phyloP scores from a whole-genome alignment of 2,888 invertebrate species.

The Podotricha telesiphe region DNA sequence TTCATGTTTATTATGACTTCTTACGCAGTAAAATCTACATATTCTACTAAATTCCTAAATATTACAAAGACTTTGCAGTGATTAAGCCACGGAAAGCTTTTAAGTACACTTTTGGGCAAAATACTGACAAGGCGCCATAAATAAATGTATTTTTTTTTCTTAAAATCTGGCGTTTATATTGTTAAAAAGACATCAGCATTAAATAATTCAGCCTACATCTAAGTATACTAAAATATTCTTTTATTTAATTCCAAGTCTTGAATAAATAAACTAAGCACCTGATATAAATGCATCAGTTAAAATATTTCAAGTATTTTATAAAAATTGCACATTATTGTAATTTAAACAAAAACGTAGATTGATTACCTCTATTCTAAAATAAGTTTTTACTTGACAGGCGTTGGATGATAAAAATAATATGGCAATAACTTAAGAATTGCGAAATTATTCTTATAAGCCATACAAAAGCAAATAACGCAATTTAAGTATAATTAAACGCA shows the following conservation, averaged over 20 bases:
- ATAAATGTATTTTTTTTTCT: conserved; percentile 6
- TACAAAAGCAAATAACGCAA: neutral
- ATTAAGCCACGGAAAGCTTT: conserved; percentile 32
- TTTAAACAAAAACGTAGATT: neutral
- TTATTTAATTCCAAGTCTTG: neutral
- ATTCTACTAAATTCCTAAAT: conserved; percentile 21
- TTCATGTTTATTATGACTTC: neutral
- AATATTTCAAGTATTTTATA: neutral
- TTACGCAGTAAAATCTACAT: conserved; percentile 25
- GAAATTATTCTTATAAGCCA: too few species aligned
- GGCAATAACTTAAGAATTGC: neutral
- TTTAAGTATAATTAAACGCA: conserved; percentile 1
- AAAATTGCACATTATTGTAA: conserved; percentile 11
- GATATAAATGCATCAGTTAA: conserved; percentile 25
- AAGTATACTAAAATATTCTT: conserved; percentile 13
- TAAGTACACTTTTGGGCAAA: conserved; percentile 42
- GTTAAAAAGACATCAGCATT: conserved; percentile 14
- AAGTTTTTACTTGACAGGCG: neutral
- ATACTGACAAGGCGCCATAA: conserved; percentile 37
- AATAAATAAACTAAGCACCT: conserved; percentile 27
- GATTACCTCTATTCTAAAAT: neutral
- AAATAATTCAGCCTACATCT: conserved; percentile 16
- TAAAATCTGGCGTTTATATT: conserved; percentile 2
- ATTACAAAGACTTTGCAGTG: conserved; percentile 30
- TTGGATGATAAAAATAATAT: conserved; percentile 2